phyloP scores from a whole-genome alignment of 1,140 invertebrate species.

The Leucophenga varia region DNA sequence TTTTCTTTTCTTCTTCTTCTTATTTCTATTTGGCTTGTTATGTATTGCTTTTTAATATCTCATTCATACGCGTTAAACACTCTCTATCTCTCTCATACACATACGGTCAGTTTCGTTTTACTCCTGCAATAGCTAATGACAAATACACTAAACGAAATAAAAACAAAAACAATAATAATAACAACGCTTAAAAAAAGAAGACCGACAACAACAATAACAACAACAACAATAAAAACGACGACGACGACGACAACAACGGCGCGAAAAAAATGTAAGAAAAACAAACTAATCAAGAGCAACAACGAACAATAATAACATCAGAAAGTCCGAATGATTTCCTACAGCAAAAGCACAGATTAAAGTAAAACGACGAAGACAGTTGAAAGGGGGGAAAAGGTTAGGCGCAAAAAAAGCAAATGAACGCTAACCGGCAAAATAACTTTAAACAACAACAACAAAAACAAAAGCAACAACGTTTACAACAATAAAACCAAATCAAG shows the following conservation, averaged over 20 bases:
- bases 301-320: no score
- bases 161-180: no score
- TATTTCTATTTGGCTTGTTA: neutral
- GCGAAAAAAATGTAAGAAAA: slow-evolving; percentile 45
- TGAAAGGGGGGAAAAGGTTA: no score
- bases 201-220: slow-evolving; percentile 19
- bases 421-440: no score
- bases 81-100: slow-evolving; percentile 4
- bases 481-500: slow-evolving; percentile 7
- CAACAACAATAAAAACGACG: slow-evolving; percentile 12
- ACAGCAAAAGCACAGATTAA: no score
- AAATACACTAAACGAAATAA: slow-evolving; percentile 11
- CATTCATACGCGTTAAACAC: slow-evolving; percentile 12
- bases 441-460: slow-evolving; percentile 18
- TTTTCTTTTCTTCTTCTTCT: slow-evolving; percentile 40
- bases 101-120: no score
- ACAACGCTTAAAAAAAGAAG: no score
- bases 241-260: slow-evolving; percentile 18
- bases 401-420: slow-evolving; percentile 51
- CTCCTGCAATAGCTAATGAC: no score
- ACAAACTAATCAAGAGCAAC: slow-evolving; percentile 51
- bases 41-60: slow-evolving; percentile 13
- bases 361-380: no score
- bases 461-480: neutral
- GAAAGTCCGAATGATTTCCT: no score